Conservation (phyloP, 2,113 vertebrate genomes). For the Pterophyllum scalare region DNA sequence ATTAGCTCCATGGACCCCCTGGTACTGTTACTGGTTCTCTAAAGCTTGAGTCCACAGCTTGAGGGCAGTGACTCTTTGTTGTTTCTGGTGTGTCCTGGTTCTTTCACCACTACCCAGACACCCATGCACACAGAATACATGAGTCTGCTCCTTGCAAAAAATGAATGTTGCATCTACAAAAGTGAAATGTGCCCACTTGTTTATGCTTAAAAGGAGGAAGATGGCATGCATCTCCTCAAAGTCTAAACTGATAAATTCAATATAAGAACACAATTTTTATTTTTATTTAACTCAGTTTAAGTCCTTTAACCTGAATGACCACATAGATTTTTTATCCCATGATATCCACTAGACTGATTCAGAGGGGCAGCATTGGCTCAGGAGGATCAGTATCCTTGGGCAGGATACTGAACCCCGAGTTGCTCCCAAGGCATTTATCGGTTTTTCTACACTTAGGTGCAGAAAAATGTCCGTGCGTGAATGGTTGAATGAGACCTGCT, state of each 20-base stretch:
- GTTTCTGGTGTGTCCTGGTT: constrained; percentile 28
- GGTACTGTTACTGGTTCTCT: constrained; percentile 47
- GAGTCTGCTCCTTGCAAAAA: background rate
- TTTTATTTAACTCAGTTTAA: constrained; percentile 5
- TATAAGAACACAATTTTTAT: background rate
- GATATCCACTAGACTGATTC: background rate
- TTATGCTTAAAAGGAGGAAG: constrained; percentile 4
- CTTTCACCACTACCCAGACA: constrained; percentile 5
- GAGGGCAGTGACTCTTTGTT: constrained; percentile 50
- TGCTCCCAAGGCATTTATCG: no score
- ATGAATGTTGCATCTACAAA: constrained; percentile 15
- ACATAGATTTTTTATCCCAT: background rate
- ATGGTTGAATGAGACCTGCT: no score
- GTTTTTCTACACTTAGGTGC: no score
- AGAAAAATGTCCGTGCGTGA: no score
- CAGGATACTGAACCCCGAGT: no score
- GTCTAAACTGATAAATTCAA: constrained; percentile 1
- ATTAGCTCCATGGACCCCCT: constrained; percentile 71
- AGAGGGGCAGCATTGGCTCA: no score
- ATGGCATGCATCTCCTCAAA: background rate
- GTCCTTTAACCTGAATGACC: background rate
- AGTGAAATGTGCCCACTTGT: background rate
- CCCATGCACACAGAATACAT: background rate
- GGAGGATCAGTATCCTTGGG: no score
- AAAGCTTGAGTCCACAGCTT: constrained; percentile 46